Percentiles rank a stretch among this genome's conserved stretches.
phyloP scores from a whole-genome alignment of 2,113 vertebrate species.

The Falco punctatus region DNA sequence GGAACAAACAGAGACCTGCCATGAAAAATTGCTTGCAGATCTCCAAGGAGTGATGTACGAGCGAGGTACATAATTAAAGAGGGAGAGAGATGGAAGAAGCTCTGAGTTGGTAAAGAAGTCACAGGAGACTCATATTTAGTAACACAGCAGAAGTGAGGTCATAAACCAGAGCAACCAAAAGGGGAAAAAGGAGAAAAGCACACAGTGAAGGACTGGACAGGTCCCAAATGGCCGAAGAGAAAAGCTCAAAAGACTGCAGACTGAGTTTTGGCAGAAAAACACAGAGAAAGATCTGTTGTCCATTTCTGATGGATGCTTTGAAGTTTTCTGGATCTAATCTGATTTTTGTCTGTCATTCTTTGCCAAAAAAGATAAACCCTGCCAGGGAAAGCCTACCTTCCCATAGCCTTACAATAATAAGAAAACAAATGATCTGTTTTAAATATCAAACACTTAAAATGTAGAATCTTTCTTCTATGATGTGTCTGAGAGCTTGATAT shows the following conservation, averaged over 20 bases:
- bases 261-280: conserved; percentile 55
- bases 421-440: conserved; percentile 54
- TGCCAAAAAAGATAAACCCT: conserved; percentile 65
- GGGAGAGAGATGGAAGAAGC: neutral
- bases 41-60: conserved; percentile 12
- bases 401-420: neutral
- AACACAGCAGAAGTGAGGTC: conserved; percentile 33
- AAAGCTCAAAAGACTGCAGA: conserved; percentile 43
- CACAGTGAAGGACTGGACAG: conserved; percentile 43
- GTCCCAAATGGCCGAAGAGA: conserved; percentile 53
- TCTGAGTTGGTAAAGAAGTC: conserved; percentile 18
- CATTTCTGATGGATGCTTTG: conserved; percentile 57
- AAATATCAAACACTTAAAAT: conserved; percentile 39
- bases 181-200: conserved; percentile 30
- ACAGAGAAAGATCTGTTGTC: conserved; percentile 58
- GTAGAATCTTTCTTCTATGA: neutral
- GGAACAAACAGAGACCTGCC: conserved; percentile 5
- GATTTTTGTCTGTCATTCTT: conserved; percentile 53
- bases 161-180: conserved; percentile 32
- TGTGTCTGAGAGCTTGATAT: neutral
- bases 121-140: conserved; percentile 40
- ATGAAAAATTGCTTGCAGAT: neutral
- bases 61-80: conserved; percentile 41
- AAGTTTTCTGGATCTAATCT: conserved; percentile 67
- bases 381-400: conserved; percentile 50